These are phyloP conservation scores for Zootermopsis nevadensis DNA, from an alignment of 2,888 invertebrate genomes.

Conservation along the genomic window DNA sequence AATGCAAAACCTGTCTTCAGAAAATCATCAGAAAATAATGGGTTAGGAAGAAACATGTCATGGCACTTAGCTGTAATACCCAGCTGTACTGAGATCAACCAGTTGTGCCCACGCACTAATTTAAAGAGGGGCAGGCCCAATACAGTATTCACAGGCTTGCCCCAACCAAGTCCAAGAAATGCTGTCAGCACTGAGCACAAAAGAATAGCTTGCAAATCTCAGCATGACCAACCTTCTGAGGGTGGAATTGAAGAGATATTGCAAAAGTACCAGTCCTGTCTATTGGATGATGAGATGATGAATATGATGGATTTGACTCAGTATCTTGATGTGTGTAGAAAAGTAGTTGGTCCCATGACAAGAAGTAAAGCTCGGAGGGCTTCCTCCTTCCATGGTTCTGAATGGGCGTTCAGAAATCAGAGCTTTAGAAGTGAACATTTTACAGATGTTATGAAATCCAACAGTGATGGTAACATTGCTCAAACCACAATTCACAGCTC, in stretches of 20 bases:
- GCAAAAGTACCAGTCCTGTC: not conserved
- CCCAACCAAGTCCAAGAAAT: constrained; percentile 57
- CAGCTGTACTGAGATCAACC: not conserved
- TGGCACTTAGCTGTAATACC: constrained; percentile 14
- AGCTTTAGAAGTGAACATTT: not conserved
- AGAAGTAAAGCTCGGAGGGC: constrained; percentile 52
- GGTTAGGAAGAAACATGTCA: constrained; percentile 30
- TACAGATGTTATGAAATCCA: constrained; percentile 44
- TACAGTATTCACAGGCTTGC: constrained; percentile 63
- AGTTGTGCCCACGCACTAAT: constrained; percentile 68
- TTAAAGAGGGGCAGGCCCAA: constrained; percentile 68
- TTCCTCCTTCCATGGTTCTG: constrained; percentile 52
- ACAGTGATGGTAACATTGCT: constrained; percentile 42
- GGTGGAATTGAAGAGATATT: not conserved
- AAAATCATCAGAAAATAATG: constrained; percentile 8
- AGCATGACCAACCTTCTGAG: not conserved
- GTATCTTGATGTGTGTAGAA: not conserved
- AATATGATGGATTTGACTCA: not conserved
- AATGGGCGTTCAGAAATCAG: constrained; percentile 41
- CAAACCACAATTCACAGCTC: not conserved
- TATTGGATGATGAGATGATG: not conserved
- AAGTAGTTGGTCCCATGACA: constrained; percentile 46
- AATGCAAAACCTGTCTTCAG: constrained; percentile 53
- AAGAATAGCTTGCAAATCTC: not conserved
- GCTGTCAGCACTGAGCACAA: not conserved